Percentiles rank a stretch among this genome's conserved stretches.
Conservation (phyloP, 1,140 invertebrate genomes). For the Vollenhovia emeryi region DNA sequence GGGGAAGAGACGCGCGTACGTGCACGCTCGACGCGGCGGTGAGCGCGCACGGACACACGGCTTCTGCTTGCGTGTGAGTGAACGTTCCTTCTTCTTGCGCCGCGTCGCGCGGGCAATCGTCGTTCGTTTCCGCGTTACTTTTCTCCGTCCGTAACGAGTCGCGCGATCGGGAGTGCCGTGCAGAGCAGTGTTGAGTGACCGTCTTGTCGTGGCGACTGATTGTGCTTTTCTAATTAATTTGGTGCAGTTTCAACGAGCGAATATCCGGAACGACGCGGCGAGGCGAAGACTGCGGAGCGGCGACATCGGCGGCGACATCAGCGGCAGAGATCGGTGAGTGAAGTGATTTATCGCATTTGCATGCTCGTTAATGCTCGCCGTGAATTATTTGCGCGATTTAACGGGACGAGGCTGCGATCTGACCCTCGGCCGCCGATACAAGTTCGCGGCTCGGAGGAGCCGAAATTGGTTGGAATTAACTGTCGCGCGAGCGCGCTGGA, state of each 20-base stretch:
- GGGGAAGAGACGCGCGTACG: too few species aligned
- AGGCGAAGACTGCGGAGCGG: too few species aligned
- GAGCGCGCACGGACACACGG: too few species aligned
- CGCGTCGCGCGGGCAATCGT: neutral
- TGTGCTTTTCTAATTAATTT: neutral
- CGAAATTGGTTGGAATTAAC: too few species aligned
- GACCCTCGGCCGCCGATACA: neutral
- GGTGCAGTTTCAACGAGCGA: neutral
- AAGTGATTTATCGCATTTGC: neutral
- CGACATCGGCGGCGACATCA: neutral
- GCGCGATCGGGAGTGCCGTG: neutral
- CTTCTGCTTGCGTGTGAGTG: too few species aligned
- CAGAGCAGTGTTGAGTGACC: too few species aligned
- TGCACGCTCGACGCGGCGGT: too few species aligned
- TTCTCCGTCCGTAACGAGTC: neutral
- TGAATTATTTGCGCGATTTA: neutral
- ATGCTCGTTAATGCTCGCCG: neutral
- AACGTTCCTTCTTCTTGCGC: too few species aligned
- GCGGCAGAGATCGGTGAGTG: neutral
- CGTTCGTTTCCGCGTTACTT: neutral
- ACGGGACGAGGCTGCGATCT: neutral
- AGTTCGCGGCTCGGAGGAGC: neutral
- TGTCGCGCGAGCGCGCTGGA: too few species aligned
- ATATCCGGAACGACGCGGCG: neutral
- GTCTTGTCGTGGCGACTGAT: neutral